These are phyloP conservation scores for Tyto alba DNA, from an alignment of 2,113 vertebrate genomes.

Conservation along the genomic window DNA sequence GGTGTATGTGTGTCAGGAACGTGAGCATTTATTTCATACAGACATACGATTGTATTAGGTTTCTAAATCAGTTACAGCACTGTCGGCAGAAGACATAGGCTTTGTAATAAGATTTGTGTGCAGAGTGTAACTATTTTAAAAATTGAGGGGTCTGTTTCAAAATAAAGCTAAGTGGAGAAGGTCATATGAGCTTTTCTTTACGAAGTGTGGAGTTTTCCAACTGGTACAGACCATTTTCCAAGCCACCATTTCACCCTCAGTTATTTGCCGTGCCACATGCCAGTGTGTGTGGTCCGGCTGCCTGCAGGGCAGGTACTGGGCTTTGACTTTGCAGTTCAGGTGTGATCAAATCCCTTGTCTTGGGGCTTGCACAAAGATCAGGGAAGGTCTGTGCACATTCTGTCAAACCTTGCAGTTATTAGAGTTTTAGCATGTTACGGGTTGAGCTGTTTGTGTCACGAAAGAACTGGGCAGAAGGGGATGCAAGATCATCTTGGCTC, in stretches of 20 bases:
- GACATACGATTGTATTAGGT: background rate
- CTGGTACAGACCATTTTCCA: background rate
- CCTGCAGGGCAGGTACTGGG: background rate
- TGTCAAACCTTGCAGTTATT: background rate
- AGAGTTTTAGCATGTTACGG: background rate
- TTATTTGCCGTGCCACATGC: accelerated
- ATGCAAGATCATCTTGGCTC: background rate
- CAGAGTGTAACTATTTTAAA: background rate
- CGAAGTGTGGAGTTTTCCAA: background rate
- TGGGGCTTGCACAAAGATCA: background rate
- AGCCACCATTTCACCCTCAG: accelerated
- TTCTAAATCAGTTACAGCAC: slow-evolving; percentile 17
- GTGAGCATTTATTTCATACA: background rate
- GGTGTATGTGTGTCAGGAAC: background rate
- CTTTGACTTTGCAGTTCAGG: background rate
- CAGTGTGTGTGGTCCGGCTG: background rate
- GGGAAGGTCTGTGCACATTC: background rate
- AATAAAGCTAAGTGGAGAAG: background rate
- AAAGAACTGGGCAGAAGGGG: background rate
- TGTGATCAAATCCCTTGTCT: background rate
- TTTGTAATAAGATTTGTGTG: background rate
- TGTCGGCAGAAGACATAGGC: background rate
- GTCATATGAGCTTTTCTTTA: background rate
- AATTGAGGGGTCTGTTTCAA: background rate
- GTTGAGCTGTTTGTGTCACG: accelerated